These are phyloP conservation scores for Phaedon cochleariae DNA, from an alignment of 2,888 invertebrate genomes.

Conservation along the genomic window DNA sequence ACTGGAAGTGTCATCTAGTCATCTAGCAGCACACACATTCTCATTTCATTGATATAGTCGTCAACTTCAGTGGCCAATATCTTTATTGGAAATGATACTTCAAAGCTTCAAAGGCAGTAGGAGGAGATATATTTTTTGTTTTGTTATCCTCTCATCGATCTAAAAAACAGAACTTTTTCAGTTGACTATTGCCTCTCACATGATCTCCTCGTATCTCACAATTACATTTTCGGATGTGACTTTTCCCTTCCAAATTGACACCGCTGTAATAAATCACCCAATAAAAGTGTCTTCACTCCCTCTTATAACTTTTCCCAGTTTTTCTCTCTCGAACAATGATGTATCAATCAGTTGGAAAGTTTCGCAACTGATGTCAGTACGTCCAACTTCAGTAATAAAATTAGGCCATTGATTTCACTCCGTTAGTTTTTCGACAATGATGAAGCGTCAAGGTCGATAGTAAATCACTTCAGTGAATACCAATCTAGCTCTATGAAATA, in stretches of 20 bases:
- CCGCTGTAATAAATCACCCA: slow-evolving; percentile 1
- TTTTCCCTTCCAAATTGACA: neutral
- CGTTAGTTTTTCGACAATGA: slow-evolving; percentile 6
- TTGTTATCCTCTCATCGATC: too few relatives aligned
- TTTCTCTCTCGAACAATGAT: slow-evolving; percentile 11
- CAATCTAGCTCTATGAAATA: slow-evolving; percentile 1
- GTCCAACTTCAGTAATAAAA: slow-evolving; percentile 9
- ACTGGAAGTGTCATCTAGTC: too few relatives aligned
- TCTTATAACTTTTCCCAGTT: neutral
- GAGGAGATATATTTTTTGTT: too few relatives aligned
- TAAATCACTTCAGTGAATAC: neutral
- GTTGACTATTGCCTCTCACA: neutral
- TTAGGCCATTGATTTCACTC: neutral
- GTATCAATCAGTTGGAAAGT: slow-evolving; percentile 10
- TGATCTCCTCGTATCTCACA: neutral
- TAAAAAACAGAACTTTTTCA: neutral
- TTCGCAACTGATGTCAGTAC: slow-evolving; percentile 4
- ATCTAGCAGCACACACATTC: too few relatives aligned
- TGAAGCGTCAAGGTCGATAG: neutral
- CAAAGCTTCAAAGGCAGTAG: too few relatives aligned
- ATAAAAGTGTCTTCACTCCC: neutral
- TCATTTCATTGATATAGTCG: too few relatives aligned
- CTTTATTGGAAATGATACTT: too few relatives aligned
- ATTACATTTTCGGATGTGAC: neutral
- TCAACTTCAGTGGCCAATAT: too few relatives aligned